Base-by-base conservation (phyloP, 2,113 vertebrate genomes). In the Cyprinodon brontotheroides region DNA sequence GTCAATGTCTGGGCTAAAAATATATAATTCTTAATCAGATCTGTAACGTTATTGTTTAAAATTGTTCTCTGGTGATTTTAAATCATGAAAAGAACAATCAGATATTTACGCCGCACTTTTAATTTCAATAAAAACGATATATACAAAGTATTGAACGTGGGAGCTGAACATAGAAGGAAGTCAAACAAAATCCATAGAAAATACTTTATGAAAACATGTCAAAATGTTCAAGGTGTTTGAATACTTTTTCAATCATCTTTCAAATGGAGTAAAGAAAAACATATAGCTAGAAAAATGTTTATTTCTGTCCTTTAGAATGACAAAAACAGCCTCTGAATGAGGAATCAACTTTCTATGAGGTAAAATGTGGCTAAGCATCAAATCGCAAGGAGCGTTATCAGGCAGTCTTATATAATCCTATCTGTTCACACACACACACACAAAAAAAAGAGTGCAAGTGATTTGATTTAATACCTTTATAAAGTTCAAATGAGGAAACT, bases 401-500 rank as follows among this genome's bases (percentile, higher is more conserved):
- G 50, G 17, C 50, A n/a, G 20, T 57, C 50, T 57, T 57, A 20
- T 9, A 57, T 17, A 57, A 57, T 57, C 50, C 17, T 8, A 72
- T 65, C 69, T 67, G 60, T 13, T 75, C 36, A 50, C 47, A 67
- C 14, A 47, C 38, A 43, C n/a, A 29, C n/a, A n/a, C n/a, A n/a
- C n/a, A 43, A 36, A 62, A 39, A 48, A 45, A 43, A 57, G 59
- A 68, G 60, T 13, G 61, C n/a, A 60, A 37, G 48, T 22, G 4
- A 41, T 57, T 64, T 68, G 50, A 14, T 63, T 45, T 60, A 7
- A 65, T 17, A 70, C 61, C 11, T 37, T 72, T 5, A 22, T 9
- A 60, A 71, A 75, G 4, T 80, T 47, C 11, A 39, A 65, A 29
- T 60, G 12, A 15, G 50, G 12, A 45, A 47, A 39, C 53, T 78